Percentiles rank a stretch among this genome's conserved stretches.
These are phyloP conservation scores for Morpho deidamia DNA, from an alignment of 2,888 invertebrate genomes.

Conservation along the genomic window DNA sequence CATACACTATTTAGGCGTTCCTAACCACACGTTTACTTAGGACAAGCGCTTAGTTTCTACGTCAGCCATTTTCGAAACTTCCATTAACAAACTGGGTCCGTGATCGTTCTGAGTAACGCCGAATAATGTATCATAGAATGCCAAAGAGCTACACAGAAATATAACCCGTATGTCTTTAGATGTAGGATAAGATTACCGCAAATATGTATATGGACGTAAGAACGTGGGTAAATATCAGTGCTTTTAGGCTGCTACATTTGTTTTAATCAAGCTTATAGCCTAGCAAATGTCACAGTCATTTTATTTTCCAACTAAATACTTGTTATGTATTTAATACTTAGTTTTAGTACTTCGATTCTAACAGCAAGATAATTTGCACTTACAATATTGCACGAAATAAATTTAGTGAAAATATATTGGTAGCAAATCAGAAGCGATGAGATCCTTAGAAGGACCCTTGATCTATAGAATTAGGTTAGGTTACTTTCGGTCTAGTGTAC, in stretches of 20 bases:
- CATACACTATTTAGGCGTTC: background rate
- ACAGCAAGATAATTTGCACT: too few relatives aligned
- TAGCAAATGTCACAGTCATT: background rate
- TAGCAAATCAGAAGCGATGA: too few relatives aligned
- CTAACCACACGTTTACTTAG: conserved; percentile 3
- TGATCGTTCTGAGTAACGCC: background rate
- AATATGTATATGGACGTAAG: background rate
- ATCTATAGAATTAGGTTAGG: too few relatives aligned
- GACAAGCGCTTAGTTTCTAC: background rate
- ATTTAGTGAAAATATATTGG: too few relatives aligned
- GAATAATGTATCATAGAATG: background rate
- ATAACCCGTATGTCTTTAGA: background rate
- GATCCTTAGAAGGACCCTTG: too few relatives aligned
- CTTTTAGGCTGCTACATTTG: background rate
- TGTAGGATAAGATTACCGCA: background rate
- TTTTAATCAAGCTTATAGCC: background rate
- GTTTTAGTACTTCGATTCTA: background rate
- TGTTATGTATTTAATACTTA: too few relatives aligned
- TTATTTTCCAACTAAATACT: too few relatives aligned
- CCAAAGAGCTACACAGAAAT: background rate
- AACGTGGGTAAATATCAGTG: background rate
- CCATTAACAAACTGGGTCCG: background rate
- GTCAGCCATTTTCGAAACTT: conserved; percentile 1
- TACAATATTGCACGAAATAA: too few relatives aligned
- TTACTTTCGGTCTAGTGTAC: too few relatives aligned